Conservation (phyloP, 1,140 invertebrate species). For the Orchestia grillus region DNA sequence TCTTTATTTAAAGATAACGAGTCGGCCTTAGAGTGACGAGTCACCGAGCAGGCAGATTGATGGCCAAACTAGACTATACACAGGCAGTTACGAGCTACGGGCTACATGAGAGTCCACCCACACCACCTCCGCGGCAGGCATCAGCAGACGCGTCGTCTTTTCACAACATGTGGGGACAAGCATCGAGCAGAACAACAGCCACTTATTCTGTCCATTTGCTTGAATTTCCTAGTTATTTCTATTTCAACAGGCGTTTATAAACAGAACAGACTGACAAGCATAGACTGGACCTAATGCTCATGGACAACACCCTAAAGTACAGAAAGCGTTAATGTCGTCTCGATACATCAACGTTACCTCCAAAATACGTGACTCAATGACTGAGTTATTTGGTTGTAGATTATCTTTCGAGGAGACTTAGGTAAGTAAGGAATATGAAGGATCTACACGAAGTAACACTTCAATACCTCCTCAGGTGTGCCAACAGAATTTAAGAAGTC, state of each 20-base stretch:
- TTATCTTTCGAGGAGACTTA: neutral
- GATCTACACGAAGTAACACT: neutral
- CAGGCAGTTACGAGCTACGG: constrained; percentile 20
- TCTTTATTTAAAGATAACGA: constrained; percentile 51
- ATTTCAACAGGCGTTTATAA: neutral
- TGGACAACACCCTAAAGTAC: neutral
- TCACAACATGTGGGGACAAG: neutral
- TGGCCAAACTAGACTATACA: constrained; percentile 30
- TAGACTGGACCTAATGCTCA: neutral
- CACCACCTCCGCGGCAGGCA: neutral
- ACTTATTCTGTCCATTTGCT: neutral
- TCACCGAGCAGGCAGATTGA: neutral
- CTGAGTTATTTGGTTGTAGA: neutral
- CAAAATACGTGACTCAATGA: neutral
- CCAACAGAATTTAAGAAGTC: neutral
- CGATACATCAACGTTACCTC: neutral
- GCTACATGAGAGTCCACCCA: neutral
- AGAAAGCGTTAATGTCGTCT: neutral
- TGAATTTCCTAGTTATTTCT: neutral
- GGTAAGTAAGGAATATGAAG: neutral
- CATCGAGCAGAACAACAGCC: too few relatives aligned
- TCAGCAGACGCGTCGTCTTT: neutral
- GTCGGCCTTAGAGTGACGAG: neutral
- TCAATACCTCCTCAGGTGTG: neutral
- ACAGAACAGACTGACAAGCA: neutral